These are phyloP conservation scores for Musca domestica DNA, from an alignment of 1,140 invertebrate genomes.

Conservation along the genomic window DNA sequence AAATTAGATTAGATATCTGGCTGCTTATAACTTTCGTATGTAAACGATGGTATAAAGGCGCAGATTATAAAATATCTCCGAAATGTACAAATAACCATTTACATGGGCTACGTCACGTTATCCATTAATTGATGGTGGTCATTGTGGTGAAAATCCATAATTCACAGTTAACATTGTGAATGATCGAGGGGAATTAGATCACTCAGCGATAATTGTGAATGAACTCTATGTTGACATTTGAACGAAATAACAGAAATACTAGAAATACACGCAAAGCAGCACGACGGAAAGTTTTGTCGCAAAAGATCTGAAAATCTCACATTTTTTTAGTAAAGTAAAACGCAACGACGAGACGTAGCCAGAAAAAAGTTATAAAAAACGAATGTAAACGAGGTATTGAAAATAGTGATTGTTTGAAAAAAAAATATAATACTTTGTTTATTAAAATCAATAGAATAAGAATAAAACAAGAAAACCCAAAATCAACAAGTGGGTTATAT, in stretches of 20 bases:
- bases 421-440: no score
- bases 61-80: no score
- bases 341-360: background rate
- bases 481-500: conserved; percentile 14
- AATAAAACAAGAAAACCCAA: background rate
- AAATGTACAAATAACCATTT: background rate
- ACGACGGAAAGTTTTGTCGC: no score
- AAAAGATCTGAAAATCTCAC: no score
- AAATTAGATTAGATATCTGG: no score
- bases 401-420: background rate
- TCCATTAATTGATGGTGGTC: no score
- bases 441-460: background rate
- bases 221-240: background rate
- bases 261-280: no score
- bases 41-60: no score
- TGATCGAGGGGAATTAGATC: conserved; percentile 11
- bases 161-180: conserved; percentile 5
- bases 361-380: background rate
- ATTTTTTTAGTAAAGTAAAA: no score
- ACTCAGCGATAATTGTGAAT: background rate
- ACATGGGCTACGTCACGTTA: no score
- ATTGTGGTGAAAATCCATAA: no score
- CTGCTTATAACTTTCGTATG: no score
- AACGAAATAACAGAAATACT: conserved; percentile 7
- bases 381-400: background rate